phyloP scores from a whole-genome alignment of 2,888 invertebrate genomes.

The Pseudoips prasinana region DNA sequence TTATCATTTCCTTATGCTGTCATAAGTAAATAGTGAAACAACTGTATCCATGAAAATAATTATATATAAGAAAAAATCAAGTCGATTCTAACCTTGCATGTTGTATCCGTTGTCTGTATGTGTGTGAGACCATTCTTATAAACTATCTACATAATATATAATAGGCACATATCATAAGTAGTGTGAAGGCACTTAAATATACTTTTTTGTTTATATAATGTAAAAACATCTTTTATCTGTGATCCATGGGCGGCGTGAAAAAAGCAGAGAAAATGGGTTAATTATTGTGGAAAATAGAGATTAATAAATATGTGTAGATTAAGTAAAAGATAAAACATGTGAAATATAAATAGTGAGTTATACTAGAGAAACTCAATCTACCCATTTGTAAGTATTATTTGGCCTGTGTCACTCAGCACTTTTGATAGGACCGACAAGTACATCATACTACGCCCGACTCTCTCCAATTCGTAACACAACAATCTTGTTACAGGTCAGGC shows the following conservation, averaged over 20 bases:
- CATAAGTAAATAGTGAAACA: no score
- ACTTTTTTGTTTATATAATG: conserved; percentile 27
- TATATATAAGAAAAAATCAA: background rate
- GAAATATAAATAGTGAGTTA: no score
- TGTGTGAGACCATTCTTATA: conserved; percentile 25
- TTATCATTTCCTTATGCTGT: no score
- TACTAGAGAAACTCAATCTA: no score
- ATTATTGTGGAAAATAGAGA: conserved; percentile 5
- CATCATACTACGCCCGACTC: no score
- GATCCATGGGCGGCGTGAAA: conserved; percentile 66
- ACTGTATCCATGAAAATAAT: no score
- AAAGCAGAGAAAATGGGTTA: conserved; percentile 36
- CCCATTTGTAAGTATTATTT: no score
- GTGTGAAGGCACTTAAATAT: conserved; percentile 53
- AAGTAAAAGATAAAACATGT: no score
- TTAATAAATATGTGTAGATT: background rate
- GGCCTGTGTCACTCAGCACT: no score
- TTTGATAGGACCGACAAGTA: no score
- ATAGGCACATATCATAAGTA: conserved; percentile 33
- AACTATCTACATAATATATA: conserved; percentile 30
- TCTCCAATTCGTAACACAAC: no score
- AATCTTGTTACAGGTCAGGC: no score
- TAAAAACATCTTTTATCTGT: conserved; percentile 41
- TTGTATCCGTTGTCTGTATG: conserved; percentile 21
- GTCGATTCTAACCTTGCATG: conserved; percentile 16